Base-by-base conservation (phyloP, 30 jellyfish, hydroid and myxozoan genomes). In the Aurelia coerulea region DNA sequence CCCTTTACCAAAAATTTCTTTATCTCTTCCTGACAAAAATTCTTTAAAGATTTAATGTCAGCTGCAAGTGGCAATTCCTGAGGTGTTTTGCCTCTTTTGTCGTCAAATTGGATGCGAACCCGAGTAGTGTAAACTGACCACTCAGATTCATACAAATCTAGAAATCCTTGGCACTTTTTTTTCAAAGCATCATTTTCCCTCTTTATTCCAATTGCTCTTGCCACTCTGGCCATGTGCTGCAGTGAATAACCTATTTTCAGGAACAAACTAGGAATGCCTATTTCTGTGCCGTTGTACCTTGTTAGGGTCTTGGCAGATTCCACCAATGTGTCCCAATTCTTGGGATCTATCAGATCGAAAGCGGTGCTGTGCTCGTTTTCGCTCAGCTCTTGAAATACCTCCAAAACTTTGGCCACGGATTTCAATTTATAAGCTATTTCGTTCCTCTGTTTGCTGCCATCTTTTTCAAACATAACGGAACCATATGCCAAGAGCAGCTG, bases 31-130 rank as follows among this genome's bases (percentile, higher is more conserved):
- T 17, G 78, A 67, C 78, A 67, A 46, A 19, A 32, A 15, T 32
- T 33, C n/a, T 58, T 17, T 33, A 67, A 33, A 37, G 23, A 17
- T 46, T 67, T 18, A 17, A 67, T 67, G 50, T 67, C 78, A 17
- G 34, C 41, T 67, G 39, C 50, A 12, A 67, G 78, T 0, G 41
- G 78, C 39, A 67, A 32, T 37, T 32, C n/a, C 16, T 67, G 78
- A 67, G 78, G 78, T 15, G 78, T 46, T 67, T 67, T 67, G 10
- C 78, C 51, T 67, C 78, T 67, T 37, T 67, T 67, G 78, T 67
- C 51, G 56, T 67, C 78, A 67, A 67, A 67, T 10, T 67, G 78
- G 15, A 67, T 18, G 9, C 39, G 41, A 67, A 32, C 51, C 23
- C 51, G 39, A n/a, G 78, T 67, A 33, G 78, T 32, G 59, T 67